Base-by-base conservation (phyloP, 2,113 vertebrate genomes). In the Telmatochromis brichardi region DNA sequence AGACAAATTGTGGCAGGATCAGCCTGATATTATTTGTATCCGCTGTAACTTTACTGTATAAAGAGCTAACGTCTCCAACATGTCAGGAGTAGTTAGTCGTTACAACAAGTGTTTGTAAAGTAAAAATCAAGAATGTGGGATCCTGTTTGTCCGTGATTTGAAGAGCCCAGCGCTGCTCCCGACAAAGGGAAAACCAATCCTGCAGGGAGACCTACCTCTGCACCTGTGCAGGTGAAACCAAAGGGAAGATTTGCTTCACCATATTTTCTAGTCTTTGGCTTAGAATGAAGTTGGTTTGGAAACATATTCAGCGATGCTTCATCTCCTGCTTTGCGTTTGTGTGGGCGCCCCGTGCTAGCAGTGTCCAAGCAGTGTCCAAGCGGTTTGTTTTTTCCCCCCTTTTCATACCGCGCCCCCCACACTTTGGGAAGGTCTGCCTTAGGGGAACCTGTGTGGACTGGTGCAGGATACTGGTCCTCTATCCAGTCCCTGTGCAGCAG, bases 111-210 rank as follows among this genome's bases (percentile, higher is more conserved):
- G 19, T 53, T 53, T 53, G 50, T 53, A 0, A 53, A 53, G 0
- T 53, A 53, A 10, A 53, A n/a, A 53, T n/a, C 51, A n/a, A 53
- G 51, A n/a, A n/a, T 0, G 0, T 53, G 3, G 51, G 51, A 53
- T 0, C 0, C 51, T 6, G 51, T 53, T 11, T 21, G 9, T 53
- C 19, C 0, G 0, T 53, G 51, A 53, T 10, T 21, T 21, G 0
- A 0, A 54, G 0, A 54, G 2, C n/a, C n/a, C n/a, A 21, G 1
- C 2, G 1, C 5, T 54, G 51, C 51, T 54, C 51, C 51, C 0
- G 1, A 54, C 3, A 0, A 0, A 54, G 51, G n/a, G 3, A 0
- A 54, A 54, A 11, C 9, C 5, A 54, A 21, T 4, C 0, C n/a
- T 50, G 47, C 47, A 19, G 47, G 42, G 47, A 45, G 45, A 47